phyloP scores from a whole-genome alignment of 1,140 invertebrate species.

The Drosophila simulans region DNA sequence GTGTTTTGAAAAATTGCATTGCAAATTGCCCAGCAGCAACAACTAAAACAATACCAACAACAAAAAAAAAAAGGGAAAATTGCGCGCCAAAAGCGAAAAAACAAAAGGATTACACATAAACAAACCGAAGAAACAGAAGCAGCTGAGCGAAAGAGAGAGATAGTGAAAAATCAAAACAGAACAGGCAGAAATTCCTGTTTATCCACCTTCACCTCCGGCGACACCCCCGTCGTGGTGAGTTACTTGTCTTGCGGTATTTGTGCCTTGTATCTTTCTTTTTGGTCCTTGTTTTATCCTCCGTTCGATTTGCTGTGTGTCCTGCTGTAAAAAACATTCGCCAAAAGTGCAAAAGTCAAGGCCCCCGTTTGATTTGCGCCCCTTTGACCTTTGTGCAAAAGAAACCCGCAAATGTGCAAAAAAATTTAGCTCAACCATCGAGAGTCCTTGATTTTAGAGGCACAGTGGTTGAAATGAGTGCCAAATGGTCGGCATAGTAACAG shows the following conservation, averaged over 20 bases:
- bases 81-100: constrained; percentile 72
- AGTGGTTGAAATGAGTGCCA: constrained; percentile 36
- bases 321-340: constrained; percentile 52
- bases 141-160: constrained; percentile 28
- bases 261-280: constrained; percentile 7
- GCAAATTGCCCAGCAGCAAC: constrained; percentile 16
- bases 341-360: constrained; percentile 81
- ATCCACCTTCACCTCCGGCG: constrained; percentile 6
- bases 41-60: constrained; percentile 29
- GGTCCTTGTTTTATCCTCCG: constrained; percentile 17
- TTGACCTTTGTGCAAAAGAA: constrained; percentile 65
- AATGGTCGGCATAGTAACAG: background rate
- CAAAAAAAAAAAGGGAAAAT: constrained; percentile 32
- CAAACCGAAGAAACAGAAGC: constrained; percentile 32
- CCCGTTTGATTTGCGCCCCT: constrained; percentile 54
- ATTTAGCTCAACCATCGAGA: constrained; percentile 42
- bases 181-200: constrained; percentile 45
- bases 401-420: constrained; percentile 33
- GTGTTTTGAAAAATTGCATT: constrained; percentile 60
- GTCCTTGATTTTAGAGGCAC: constrained; percentile 68
- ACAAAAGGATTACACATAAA: constrained; percentile 74
- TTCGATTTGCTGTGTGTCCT: constrained; percentile 20
- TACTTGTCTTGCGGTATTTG: constrained; percentile 12
- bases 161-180: constrained; percentile 54
- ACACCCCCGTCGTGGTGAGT: constrained; percentile 29